Percentiles rank a stretch among this genome's conserved stretches.
Conservation (phyloP, 2,797 vertebrate species). For the Paguma larvata region DNA sequence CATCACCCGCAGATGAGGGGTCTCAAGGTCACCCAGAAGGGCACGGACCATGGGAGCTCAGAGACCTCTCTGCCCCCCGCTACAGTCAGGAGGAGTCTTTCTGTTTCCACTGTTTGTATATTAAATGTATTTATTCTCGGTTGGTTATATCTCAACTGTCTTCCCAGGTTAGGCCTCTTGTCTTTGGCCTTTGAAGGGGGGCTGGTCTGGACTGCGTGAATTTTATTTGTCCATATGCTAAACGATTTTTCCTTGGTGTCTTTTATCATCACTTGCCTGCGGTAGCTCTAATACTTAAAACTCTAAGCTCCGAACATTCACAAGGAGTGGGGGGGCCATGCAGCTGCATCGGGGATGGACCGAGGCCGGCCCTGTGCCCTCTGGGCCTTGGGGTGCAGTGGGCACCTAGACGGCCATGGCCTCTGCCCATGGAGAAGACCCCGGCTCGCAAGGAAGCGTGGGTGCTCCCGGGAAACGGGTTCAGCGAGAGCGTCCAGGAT, state of each 20-base stretch:
- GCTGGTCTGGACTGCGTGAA: fast-evolving
- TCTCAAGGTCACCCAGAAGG: too few species aligned
- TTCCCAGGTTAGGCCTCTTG: not conserved
- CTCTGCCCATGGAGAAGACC: not conserved
- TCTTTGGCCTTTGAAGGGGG: fast-evolving
- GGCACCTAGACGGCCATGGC: not conserved
- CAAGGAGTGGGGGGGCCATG: not conserved
- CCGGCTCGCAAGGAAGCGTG: not conserved
- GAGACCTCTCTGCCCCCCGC: not conserved
- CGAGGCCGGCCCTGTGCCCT: fast-evolving
- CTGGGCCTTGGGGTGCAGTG: not conserved
- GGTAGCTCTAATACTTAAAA: fast-evolving
- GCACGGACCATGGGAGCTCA: fast-evolving
- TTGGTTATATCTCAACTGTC: not conserved
- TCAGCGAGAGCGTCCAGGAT: not conserved
- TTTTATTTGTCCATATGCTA: fast-evolving
- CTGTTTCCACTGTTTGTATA: fast-evolving
- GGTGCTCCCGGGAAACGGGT: too few species aligned
- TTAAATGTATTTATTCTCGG: fast-evolving
- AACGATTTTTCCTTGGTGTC: too few species aligned
- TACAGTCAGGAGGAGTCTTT: not conserved
- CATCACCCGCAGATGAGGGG: fast-evolving
- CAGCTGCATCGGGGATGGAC: fast-evolving
- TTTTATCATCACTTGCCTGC: fast-evolving
- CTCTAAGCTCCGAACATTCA: not conserved